A percentile compares a stretch with the other conserved stretches of the same genome.
Conservation (phyloP, 2,888 invertebrate genomes). For the Tetheella fluctuosa region DNA sequence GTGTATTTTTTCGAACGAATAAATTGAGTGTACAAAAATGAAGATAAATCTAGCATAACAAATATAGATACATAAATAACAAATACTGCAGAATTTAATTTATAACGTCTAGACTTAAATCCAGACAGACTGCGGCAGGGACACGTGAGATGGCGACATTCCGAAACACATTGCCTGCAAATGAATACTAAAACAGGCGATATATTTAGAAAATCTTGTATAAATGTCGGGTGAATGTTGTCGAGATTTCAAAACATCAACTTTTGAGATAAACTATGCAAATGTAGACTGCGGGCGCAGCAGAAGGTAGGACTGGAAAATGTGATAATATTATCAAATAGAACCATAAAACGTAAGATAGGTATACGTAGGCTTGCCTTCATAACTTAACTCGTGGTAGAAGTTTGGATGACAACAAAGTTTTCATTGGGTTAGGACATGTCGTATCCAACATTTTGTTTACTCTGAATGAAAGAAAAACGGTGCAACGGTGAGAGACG, state of each 20-base stretch:
- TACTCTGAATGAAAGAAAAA: too few species aligned
- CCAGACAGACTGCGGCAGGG: conserved; percentile 43
- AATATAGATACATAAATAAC: too few species aligned
- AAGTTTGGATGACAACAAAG: too few species aligned
- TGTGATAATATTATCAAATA: background rate
- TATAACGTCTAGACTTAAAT: conserved; percentile 51
- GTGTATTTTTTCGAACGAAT: background rate
- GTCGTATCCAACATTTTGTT: too few species aligned
- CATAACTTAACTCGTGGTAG: too few species aligned
- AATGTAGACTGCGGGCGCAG: background rate
- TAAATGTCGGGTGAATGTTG: conserved; percentile 4
- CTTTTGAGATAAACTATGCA: conserved; percentile 1
- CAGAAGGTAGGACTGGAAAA: background rate
- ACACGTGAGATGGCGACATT: conserved; percentile 27
- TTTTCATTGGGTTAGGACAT: too few species aligned
- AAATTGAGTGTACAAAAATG: conserved; percentile 18
- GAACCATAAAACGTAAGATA: too few species aligned
- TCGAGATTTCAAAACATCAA: conserved; percentile 4
- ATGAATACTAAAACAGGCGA: conserved; percentile 6
- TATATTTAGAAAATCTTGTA: conserved; percentile 8
- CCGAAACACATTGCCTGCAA: conserved; percentile 18
- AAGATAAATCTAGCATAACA: conserved; percentile 24
- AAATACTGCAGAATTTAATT: conserved; percentile 27
- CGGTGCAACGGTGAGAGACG: too few species aligned
- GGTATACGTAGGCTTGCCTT: too few species aligned